Conservation (phyloP, 2,888 invertebrate genomes). For the Machimus rusticus region DNA sequence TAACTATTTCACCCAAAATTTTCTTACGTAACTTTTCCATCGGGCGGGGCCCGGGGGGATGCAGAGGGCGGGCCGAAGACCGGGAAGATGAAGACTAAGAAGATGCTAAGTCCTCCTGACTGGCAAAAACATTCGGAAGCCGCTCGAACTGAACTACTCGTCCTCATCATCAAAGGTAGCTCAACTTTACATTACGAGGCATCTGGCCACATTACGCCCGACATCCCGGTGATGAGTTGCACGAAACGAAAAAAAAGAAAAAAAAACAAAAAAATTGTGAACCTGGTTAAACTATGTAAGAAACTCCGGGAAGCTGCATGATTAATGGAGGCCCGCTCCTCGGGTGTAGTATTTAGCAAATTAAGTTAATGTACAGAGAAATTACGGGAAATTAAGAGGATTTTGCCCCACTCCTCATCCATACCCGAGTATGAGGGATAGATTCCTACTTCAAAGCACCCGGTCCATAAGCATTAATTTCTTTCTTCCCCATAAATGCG, state of each 20-base stretch:
- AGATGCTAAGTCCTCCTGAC: not conserved
- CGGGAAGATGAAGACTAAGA: not conserved
- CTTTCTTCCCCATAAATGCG: not conserved
- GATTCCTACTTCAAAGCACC: not conserved
- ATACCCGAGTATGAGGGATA: not conserved
- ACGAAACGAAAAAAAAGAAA: not conserved
- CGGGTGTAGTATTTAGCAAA: not conserved
- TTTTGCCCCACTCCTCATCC: not conserved
- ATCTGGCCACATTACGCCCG: not conserved
- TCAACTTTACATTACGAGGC: not conserved
- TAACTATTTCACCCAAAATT: not conserved
- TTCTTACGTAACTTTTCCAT: not conserved
- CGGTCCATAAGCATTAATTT: not conserved
- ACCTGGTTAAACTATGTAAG: not conserved
- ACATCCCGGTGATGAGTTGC: not conserved
- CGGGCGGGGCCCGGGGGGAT: not conserved
- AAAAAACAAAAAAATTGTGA: not conserved
- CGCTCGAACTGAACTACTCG: not conserved
- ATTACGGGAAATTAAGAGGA: not conserved
- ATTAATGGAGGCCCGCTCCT: not conserved
- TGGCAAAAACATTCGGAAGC: not conserved
- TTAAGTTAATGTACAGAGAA: not conserved
- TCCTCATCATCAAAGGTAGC: conserved; percentile 1
- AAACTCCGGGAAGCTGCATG: not conserved
- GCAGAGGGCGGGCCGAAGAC: too few species aligned